Conservation (phyloP, 2,888 invertebrate species). For the Lasioglossum morio region DNA sequence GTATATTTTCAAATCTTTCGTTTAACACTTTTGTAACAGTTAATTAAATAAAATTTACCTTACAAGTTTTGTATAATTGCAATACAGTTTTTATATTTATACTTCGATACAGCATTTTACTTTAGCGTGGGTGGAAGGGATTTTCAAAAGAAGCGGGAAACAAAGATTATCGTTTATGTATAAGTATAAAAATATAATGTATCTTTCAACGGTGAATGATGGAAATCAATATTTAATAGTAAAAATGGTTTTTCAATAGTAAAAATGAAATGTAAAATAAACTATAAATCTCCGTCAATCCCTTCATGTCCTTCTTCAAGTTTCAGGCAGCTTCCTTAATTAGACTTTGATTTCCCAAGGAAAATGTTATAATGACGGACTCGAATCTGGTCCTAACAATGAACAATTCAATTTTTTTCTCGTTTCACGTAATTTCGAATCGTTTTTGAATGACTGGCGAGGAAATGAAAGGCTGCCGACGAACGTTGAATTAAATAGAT, state of each 20-base stretch:
- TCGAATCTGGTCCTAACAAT: not conserved
- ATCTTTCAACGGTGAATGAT: not conserved
- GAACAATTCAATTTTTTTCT: not conserved
- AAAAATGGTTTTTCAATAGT: not conserved
- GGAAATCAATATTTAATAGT: too few relatives aligned
- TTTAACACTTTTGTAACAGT: not conserved
- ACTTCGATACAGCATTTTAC: not conserved
- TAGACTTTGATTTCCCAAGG: not conserved
- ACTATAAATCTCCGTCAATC: not conserved
- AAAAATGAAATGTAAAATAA: not conserved
- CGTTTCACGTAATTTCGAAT: not conserved
- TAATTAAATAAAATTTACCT: not conserved
- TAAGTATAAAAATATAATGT: not conserved
- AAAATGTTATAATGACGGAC: not conserved
- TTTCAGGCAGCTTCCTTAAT: not conserved
- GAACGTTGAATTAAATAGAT: conserved; percentile 76
- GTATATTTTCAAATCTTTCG: not conserved
- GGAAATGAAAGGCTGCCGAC: not conserved
- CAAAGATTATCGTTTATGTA: not conserved
- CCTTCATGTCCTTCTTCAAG: not conserved
- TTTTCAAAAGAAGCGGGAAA: not conserved
- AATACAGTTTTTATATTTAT: not conserved
- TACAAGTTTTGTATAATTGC: not conserved
- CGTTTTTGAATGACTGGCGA: not conserved
- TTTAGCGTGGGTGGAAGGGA: not conserved